Evolutionary conservation across 1,140 invertebrate species (phyloP), one percentile per base, ranked within the genome.

Genomic region (Drosophila kepulauana): DNA sequence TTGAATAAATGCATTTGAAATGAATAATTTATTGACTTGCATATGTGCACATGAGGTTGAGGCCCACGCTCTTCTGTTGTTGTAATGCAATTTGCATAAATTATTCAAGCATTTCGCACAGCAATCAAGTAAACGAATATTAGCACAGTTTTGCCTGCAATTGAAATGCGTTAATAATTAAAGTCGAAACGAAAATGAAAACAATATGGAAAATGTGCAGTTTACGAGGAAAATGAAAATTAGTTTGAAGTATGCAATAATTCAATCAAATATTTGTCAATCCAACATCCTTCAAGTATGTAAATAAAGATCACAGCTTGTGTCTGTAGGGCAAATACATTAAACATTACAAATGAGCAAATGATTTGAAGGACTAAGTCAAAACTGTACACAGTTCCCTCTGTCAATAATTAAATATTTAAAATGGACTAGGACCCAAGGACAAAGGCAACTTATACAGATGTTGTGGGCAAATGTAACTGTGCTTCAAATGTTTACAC

Each of bases 281-380:
- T 41, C 33, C 35, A 43, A 43, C 33, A 54, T 43, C 13, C 20
- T 38, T 43, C 41, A 13, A 43, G 41, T 13, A 45, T 57, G 78
- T 67, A 79, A 87, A 77, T 82, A 87, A 46, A 77, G 79, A 79
- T 82, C 72, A 73, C n/a, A 72, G 43, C 52, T 25, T 45, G 41
- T 76, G 67, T 78, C 81, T 76, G 25, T 13, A 41, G 59, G 28
- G 30, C 77, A 80, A 88, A 80, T 81, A 73, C 73, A 88, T 89
- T 80, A 72, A 78, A 49, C 66, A 54, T 67, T 48, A 38, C 16
- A 76, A 75, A 72, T 69, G 85, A 68, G 81, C 65, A 88, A 87
- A 84, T 78, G 72, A 80, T 87, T 88, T 89, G 80, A 78, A 89
- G 84, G 88, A 69, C 82, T 84, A 33, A 45, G 75, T 63, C 63